A percentile compares a stretch with the other conserved stretches of the same genome.
Conservation (phyloP, 2,888 invertebrate genomes). For the Lapara coniferarum region DNA sequence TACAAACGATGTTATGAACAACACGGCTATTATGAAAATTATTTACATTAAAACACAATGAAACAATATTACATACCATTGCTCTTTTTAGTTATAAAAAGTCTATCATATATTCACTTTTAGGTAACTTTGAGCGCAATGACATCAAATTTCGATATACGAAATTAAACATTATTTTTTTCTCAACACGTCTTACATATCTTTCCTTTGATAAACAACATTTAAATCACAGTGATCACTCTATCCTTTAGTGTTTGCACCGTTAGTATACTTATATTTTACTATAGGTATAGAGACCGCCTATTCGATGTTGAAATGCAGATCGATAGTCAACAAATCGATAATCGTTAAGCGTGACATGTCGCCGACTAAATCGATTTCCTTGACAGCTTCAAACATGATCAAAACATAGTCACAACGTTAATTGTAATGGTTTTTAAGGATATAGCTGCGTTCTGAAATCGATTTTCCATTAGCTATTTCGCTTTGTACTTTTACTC, state of each 20-base stretch:
- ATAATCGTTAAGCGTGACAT: conserved; percentile 6
- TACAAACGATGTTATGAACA: conserved; percentile 74
- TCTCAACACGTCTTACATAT: conserved; percentile 46
- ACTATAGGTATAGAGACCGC: conserved; percentile 42
- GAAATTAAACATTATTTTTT: conserved; percentile 44
- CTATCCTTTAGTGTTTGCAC: conserved; percentile 52
- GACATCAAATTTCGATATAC: conserved; percentile 38
- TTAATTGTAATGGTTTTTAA: neutral
- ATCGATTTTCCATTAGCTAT: neutral
- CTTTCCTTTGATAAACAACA: conserved; percentile 53
- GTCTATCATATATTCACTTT: conserved; percentile 53
- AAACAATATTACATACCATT: conserved; percentile 58
- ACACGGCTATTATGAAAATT: conserved; percentile 66
- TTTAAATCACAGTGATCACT: conserved; percentile 71
- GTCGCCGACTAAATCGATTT: neutral
- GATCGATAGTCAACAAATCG: conserved; percentile 11
- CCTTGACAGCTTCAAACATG: neutral
- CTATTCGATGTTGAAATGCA: conserved; percentile 24
- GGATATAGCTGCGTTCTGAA: neutral
- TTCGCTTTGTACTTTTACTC: neutral
- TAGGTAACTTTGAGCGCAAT: conserved; percentile 60
- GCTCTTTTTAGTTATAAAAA: conserved; percentile 63
- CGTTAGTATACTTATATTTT: conserved; percentile 44
- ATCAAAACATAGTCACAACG: too few species aligned
- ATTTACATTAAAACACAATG: conserved; percentile 64